Evolutionary conservation across 2,113 vertebrate genomes (phyloP).

Genomic region (Fukomys damarensis): DNA sequence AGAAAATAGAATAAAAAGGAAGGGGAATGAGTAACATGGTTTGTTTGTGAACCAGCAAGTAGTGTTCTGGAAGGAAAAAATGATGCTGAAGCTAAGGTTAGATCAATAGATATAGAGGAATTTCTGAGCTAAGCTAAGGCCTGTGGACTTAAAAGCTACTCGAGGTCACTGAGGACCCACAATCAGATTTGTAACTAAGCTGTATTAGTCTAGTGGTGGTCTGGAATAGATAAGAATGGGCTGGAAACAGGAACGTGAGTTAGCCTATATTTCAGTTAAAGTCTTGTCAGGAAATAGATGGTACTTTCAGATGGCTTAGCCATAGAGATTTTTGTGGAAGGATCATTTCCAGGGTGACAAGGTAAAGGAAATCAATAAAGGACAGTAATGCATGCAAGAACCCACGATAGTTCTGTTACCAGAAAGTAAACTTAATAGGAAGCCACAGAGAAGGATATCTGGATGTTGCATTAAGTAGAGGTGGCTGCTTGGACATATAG

Average conservation of each 20-base stretch:
- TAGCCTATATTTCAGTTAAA: not conserved
- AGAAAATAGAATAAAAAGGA: not conserved
- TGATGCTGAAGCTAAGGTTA: not conserved
- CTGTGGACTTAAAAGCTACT: not conserved
- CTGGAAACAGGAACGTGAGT: not conserved
- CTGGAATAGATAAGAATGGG: not conserved
- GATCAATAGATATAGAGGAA: not conserved
- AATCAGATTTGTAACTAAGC: slow-evolving; percentile 41
- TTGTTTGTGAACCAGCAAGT: not conserved
- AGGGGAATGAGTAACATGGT: not conserved
- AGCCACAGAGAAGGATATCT: not conserved
- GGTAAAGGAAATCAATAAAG: slow-evolving; percentile 17
- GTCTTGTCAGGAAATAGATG: slow-evolving; percentile 43
- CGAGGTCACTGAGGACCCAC: not conserved
- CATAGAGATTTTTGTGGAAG: not conserved
- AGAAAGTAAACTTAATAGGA: not conserved
- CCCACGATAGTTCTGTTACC: not conserved
- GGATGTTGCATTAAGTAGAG: not conserved
- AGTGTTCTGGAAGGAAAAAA: not conserved
- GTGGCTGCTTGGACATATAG: not conserved
- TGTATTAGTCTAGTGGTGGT: not conserved
- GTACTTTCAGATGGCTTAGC: not conserved
- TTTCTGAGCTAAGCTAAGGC: not conserved
- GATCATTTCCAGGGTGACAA: not conserved
- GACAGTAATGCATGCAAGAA: not conserved